A percentile compares a stretch with the other conserved stretches of the same genome.
phyloP scores from a whole-genome alignment of 2,113 vertebrate genomes.

The Patagioenas fasciata region DNA sequence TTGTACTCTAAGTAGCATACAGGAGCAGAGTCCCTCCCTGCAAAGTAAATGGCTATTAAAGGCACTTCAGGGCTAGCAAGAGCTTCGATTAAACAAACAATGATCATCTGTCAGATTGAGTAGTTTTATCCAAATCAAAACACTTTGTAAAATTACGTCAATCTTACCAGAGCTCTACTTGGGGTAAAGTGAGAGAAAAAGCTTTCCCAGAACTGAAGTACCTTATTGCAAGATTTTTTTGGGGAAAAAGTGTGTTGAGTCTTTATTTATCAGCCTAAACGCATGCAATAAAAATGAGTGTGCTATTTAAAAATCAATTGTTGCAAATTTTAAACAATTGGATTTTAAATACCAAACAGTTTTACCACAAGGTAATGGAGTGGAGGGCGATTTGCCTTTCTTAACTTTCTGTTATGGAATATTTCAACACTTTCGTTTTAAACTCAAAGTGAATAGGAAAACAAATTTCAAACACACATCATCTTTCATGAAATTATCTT shows the following conservation, averaged over 20 bases:
- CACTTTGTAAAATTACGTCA: neutral
- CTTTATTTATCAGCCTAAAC: neutral
- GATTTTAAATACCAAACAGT: neutral
- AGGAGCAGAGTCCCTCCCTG: neutral
- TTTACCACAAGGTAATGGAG: neutral
- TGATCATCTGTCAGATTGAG: neutral
- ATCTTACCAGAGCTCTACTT: neutral
- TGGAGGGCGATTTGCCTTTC: neutral
- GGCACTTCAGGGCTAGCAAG: neutral
- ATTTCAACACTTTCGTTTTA: conserved; percentile 18
- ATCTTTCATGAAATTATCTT: neutral
- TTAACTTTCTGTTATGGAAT: neutral
- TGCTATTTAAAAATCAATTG: neutral
- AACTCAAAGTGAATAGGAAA: neutral
- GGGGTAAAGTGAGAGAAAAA: neutral
- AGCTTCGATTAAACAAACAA: neutral
- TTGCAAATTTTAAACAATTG: neutral
- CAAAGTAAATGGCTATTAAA: neutral
- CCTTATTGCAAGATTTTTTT: neutral
- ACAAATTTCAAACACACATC: neutral
- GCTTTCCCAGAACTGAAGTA: neutral
- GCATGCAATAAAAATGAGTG: neutral
- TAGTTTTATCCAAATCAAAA: neutral
- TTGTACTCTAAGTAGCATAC: neutral
- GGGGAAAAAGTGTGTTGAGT: neutral